Base-by-base conservation (phyloP, 2,113 vertebrate species). In the Tichodroma muraria region DNA sequence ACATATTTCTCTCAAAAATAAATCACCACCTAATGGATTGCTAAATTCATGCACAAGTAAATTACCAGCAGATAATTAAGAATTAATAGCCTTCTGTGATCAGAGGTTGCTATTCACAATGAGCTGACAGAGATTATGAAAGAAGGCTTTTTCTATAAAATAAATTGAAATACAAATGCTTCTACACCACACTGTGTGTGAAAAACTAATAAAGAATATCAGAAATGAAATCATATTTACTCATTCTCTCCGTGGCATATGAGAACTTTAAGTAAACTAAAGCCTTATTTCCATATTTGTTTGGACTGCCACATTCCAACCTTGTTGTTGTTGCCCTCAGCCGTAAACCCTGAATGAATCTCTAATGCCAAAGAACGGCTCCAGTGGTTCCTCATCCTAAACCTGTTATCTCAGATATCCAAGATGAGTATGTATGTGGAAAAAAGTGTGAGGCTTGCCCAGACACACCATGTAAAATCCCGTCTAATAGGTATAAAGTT, bases 11-110 rank as follows among this genome's bases (percentile, higher is more conserved):
- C 91, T 90, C 60, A 88, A 90, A 96, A 95, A 95, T 94, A 95
- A 94, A 94, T 80, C 95, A 91, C 28, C 47, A 89, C 31, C 68
- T 90, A 95, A 96, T 84, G 72, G 88, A 81, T 86, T 80, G 68
- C 88, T 95, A 90, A 94, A 90, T 50, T 95, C 93, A 84, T 24
- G 40, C 88, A 91, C 76, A 76, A 94, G 65, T 95, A 96, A 95
- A 95, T 95, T 95, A 95, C 64, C 72, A 95, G 64, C 64, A 93
- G 90, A 93, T 93, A 97, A 95, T 96, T 93, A 95, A 93, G 90
- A 94, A 95, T 94, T 95, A 95, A 95, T 90, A 88, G 85, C 65
- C 90, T 85, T 94, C 49, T 88, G 53, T 4, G 44, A 96, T 91
- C 95, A 96, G 79, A 94, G 72, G 88, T 85, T 89, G 68, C 81